These are phyloP conservation scores for Anastrepha ludens DNA, from an alignment of 1,140 invertebrate species.

Conservation along the genomic window DNA sequence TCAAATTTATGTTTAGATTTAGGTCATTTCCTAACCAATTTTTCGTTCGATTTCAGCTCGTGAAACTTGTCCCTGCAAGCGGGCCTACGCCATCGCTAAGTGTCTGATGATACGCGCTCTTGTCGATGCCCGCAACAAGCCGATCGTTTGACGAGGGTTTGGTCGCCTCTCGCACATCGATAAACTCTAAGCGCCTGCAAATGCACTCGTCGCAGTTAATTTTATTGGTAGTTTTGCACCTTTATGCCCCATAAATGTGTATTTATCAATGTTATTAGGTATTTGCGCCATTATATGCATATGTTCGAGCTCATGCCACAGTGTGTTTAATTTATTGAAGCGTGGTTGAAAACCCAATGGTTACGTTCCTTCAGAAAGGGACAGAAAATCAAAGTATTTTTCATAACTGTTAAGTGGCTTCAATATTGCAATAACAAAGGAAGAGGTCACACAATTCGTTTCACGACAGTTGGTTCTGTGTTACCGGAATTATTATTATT, in stretches of 20 bases:
- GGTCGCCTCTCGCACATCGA: background rate
- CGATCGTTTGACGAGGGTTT: slow-evolving; percentile 55
- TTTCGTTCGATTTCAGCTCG: slow-evolving; percentile 58
- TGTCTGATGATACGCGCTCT: slow-evolving; percentile 64
- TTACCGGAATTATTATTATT: too few relatives aligned
- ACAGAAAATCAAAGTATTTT: too few relatives aligned
- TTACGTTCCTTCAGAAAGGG: too few relatives aligned
- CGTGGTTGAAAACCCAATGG: too few relatives aligned
- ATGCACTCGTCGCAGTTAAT: background rate
- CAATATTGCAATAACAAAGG: too few relatives aligned
- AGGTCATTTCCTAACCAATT: background rate
- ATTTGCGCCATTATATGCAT: too few relatives aligned
- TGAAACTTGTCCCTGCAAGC: slow-evolving; percentile 64
- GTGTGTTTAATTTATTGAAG: too few relatives aligned
- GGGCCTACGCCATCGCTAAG: slow-evolving; percentile 66
- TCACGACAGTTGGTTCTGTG: too few relatives aligned
- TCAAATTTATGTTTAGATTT: background rate
- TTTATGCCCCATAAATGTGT: background rate
- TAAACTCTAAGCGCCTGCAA: background rate
- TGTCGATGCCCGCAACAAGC: slow-evolving; percentile 69
- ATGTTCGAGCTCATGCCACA: too few relatives aligned
- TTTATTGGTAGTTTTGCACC: background rate
- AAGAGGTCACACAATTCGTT: too few relatives aligned
- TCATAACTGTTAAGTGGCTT: too few relatives aligned
- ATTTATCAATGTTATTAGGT: too few relatives aligned